Base-by-base conservation (phyloP, 2,113 vertebrate species). In the Galemys pyrenaicus region DNA sequence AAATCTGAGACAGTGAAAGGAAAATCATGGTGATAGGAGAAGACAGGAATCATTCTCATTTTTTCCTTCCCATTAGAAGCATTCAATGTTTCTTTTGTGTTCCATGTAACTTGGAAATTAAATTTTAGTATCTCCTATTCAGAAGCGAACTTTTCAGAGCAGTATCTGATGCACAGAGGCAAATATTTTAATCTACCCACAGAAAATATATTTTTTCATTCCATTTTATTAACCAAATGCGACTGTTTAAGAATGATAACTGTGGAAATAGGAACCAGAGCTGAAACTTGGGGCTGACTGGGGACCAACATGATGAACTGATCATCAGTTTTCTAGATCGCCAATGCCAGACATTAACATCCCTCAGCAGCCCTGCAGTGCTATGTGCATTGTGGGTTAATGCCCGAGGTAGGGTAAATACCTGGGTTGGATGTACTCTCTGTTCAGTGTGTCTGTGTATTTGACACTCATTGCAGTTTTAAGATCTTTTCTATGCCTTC, bases 81-180 rank as follows among this genome's bases (percentile, higher is more conserved):
- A 35, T 87, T 94, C 39, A 60, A 44, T 91, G 32, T 92, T 58
- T 87, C 3, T 73, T 94, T 65, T 79, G 2, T 58, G 37, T 87
- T 86, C 24, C 62, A 60, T 65, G 9, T n/a, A 73, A 84, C 32
- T 37, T 68, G 15, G 11, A 95, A 90, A 80, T 94, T 67, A 95
- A 86, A 41, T 92, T 30, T 95, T 65, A 87, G 19, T 86, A 81
- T 30, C 37, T 85, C 39, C 9, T 89, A 87, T 77, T 92, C 70
- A 93, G 67, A 71, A 16, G 26, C 26, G 71, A 95, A 80, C 20
- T 87, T 4, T n/a, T 95, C 62, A 75, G n/a, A 77, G 60, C 51
- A 37, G 22, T 92, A 82, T 51, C 78, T 41, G 28, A 24, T 35
- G 24, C 46, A 75, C 75, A 54, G 60, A 73, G 28, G 19, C 17